A percentile compares a stretch with the other conserved stretches of the same genome.
These are phyloP conservation scores for Drosophila orena DNA, from an alignment of 1,140 invertebrate genomes.

Conservation along the genomic window DNA sequence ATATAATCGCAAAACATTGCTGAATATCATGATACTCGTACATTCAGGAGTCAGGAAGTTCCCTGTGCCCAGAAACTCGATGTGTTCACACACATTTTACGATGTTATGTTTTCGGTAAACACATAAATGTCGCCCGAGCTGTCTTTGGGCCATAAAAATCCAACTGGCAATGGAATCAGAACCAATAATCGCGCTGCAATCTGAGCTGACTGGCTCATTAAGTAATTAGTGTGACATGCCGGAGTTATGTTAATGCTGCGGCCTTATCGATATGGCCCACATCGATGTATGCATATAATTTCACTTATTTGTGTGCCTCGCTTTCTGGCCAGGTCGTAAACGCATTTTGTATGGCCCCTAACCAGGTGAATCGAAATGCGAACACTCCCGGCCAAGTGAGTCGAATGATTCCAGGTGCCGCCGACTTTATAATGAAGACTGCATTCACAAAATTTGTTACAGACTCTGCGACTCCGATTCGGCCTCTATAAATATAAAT, in stretches of 20 bases:
- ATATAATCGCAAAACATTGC: no score
- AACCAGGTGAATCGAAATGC: slow-evolving; percentile 81
- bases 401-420: slow-evolving; percentile 22
- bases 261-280: slow-evolving; percentile 40
- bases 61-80: background rate
- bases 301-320: slow-evolving; percentile 61
- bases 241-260: slow-evolving; percentile 81
- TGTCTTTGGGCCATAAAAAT: slow-evolving; percentile 47
- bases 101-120: slow-evolving; percentile 64
- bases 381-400: slow-evolving; percentile 59
- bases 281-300: slow-evolving; percentile 80
- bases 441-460: slow-evolving; percentile 63
- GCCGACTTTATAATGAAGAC: slow-evolving; percentile 37
- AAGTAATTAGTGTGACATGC: slow-evolving; percentile 85
- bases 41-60: no score
- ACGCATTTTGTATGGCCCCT: slow-evolving; percentile 67
- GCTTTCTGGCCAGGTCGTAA: slow-evolving; percentile 51
- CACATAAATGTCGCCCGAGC: slow-evolving; percentile 62
- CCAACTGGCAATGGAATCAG: slow-evolving; percentile 41
- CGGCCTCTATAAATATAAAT: slow-evolving; percentile 58
- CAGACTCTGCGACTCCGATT: slow-evolving; percentile 62
- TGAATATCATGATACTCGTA: no score
- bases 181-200: slow-evolving; percentile 50
- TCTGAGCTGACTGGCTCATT: slow-evolving; percentile 66
- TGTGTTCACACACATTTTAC: slow-evolving; percentile 62